Evolutionary conservation across 2,797 vertebrate genomes (phyloP), one percentile per base, ranked within the genome.

Genomic region (Okamejei kenojei): DNA sequence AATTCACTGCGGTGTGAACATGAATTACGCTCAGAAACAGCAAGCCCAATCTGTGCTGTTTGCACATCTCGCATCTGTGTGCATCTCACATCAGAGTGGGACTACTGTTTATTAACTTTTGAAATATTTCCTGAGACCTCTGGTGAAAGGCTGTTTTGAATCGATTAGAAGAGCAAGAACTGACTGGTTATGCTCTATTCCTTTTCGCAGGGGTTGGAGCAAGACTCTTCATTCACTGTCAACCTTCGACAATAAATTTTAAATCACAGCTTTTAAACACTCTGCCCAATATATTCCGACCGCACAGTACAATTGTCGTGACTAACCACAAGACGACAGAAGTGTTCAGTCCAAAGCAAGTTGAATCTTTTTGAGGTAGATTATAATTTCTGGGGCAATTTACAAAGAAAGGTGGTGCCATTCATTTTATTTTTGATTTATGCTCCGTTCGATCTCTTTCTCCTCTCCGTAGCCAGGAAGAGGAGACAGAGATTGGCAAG

Each of bases 191-290:
- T 76, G 45, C 45, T n/a, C 90, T 45, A 45, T 58, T 92, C 73
- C 90, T 19, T 23, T 76, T 76, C 38, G 58, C 74, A 76, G 90
- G 15, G 68, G 45, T 11, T 11, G 8, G 38, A 54, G 10, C 9
- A 21, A 58, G 73, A 38, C 35, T 76, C 10, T 92, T 76, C 90
- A 73, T 91, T 91, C 90, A 91, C 90, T 92, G 90, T 92, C 90
- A 92, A 92, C 58, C 23, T n/a, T 7, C 90, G 54, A 26, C 38
- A 38, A 76, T 76, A 26, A 76, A 92, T 54, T 76, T 58, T 91
- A 92, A 76, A 92, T 92, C 65, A 92, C 90, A 54, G 65, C 71
- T 68, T 88, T 88, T 88, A 88, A 68, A 88, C 84, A 88, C 8
- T 1, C 84, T 21, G 38, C 84, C 17, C 63, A 68, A 68, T 68